Conservation (phyloP, 35 echinoderm and acorn worm species). For the Anneissia japonica region DNA sequence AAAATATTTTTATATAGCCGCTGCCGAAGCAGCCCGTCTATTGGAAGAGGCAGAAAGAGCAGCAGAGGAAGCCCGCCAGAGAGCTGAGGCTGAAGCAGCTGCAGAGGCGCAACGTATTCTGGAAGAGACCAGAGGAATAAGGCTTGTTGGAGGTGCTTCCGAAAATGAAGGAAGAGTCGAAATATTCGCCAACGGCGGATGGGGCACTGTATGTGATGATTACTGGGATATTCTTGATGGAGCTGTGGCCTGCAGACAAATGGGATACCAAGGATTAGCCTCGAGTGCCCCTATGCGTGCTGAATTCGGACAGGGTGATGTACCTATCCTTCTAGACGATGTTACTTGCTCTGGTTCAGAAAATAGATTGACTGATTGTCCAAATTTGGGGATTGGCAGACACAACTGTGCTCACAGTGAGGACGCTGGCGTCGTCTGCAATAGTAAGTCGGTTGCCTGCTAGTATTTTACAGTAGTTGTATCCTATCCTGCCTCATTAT, state of each 20-base stretch:
- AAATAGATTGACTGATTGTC: not conserved
- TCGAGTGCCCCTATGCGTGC: not conserved
- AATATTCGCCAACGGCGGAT: not conserved
- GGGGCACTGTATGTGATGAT: slow-evolving; percentile 11
- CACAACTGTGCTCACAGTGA: not conserved
- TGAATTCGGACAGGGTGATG: not conserved
- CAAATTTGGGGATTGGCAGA: not conserved
- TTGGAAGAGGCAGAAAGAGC: not conserved
- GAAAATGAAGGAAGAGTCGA: slow-evolving; percentile 13
- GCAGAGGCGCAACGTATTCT: not conserved
- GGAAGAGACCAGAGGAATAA: not conserved
- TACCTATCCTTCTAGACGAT: not conserved
- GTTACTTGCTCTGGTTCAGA: not conserved
- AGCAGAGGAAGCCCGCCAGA: not conserved
- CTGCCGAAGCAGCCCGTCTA: not conserved
- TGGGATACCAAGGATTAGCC: not conserved
- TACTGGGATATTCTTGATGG: not conserved
- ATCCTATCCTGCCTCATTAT: too few relatives aligned
- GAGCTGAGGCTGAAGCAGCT: not conserved
- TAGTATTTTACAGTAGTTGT: too few relatives aligned
- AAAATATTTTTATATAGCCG: not conserved
- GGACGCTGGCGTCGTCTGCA: not conserved
- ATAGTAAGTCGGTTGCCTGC: not conserved
- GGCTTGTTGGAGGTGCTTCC: not conserved
- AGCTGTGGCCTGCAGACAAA: not conserved